Conservation (phyloP, 2,797 vertebrate species). For the Margarornis squamiger region DNA sequence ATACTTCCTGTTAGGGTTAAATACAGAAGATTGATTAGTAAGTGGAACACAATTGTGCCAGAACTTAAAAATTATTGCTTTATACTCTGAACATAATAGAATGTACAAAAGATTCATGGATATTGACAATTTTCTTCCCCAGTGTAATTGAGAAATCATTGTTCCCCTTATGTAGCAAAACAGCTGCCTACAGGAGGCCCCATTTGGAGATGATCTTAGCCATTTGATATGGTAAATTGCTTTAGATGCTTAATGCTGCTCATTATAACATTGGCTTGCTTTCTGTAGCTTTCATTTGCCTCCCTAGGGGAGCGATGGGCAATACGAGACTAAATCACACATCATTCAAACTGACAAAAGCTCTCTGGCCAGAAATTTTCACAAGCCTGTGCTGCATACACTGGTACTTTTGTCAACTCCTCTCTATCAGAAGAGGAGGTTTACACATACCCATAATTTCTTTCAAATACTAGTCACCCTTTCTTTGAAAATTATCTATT, state of each 20-base stretch:
- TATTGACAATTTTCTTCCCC: neutral
- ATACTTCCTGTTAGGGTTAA: conserved; percentile 84
- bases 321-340: neutral
- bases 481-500: neutral
- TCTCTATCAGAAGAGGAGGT: neutral
- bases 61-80: neutral
- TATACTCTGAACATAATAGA: neutral
- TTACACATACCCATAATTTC: neutral
- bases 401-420: neutral
- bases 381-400: neutral
- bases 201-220: neutral
- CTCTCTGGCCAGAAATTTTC: neutral
- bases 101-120: neutral
- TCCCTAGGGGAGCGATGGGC: neutral
- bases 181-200: neutral
- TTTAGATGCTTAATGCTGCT: neutral
- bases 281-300: neutral
- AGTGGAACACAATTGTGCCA: neutral
- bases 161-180: neutral
- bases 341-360: neutral
- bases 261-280: neutral
- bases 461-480: neutral
- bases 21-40: neutral
- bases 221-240: neutral
- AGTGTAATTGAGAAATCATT: neutral